A percentile compares a stretch with the other conserved stretches of the same genome.
Evolutionary conservation across 2,797 vertebrate genomes (phyloP).

Genomic region (Todus mexicanus): DNA sequence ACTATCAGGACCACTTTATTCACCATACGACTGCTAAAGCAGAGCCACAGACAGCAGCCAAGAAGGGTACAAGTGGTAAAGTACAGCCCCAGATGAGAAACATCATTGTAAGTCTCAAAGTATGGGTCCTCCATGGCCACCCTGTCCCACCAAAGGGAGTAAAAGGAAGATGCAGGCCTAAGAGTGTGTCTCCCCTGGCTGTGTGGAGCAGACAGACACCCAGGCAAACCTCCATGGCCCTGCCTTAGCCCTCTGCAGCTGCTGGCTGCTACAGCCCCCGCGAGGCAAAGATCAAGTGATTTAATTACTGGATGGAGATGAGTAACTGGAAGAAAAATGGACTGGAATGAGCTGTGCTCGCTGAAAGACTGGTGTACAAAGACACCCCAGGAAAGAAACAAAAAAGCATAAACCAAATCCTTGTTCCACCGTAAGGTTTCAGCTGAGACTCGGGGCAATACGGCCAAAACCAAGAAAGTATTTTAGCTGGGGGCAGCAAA

Average conservation of each 20-base stretch:
- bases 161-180: neutral
- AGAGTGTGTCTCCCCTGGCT: neutral
- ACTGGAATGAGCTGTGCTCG: neutral
- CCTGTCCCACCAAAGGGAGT: rapidly evolving
- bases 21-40: neutral
- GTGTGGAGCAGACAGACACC: neutral
- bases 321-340: neutral
- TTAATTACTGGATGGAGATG: conserved; percentile 14
- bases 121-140: rapidly evolving
- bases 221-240: neutral
- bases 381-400: neutral
- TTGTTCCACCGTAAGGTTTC: neutral
- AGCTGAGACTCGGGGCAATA: neutral
- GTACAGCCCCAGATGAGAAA: neutral
- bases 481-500: neutral
- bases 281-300: neutral
- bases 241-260: neutral
- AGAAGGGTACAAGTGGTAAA: neutral
- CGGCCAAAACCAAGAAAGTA: neutral
- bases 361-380: neutral
- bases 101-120: rapidly evolving
- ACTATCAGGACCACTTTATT: neutral
- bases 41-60: rapidly evolving
- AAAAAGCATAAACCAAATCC: neutral
- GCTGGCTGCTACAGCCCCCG: neutral